These are phyloP conservation scores for Enteromius mattozi DNA, from an alignment of 2,797 vertebrate species.

Conservation along the genomic window DNA sequence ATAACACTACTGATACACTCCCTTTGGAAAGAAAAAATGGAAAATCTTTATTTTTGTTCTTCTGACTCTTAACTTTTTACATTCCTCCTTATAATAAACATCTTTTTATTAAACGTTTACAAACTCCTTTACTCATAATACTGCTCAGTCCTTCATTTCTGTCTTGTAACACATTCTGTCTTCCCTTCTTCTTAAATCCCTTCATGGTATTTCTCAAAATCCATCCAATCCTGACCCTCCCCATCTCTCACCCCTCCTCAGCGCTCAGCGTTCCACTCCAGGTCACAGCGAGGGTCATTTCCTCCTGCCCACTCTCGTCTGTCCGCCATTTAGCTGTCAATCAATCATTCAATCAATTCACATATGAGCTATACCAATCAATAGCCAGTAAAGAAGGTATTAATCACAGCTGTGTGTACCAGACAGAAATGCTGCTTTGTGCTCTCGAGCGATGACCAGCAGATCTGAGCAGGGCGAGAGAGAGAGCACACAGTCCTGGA, in stretches of 20 bases:
- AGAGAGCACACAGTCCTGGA: slow-evolving; percentile 92
- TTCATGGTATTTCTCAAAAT: not conserved
- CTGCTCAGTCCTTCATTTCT: not conserved
- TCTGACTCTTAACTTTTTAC: not conserved
- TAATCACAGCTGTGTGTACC: slow-evolving; percentile 74
- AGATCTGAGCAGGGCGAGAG: slow-evolving; percentile 95
- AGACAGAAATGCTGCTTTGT: slow-evolving; percentile 92
- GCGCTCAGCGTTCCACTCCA: slow-evolving; percentile 90
- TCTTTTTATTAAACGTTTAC: not conserved
- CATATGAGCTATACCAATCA: not conserved
- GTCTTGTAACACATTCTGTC: not conserved
- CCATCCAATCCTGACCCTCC: not conserved
- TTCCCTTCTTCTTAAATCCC: not conserved
- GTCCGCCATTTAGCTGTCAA: slow-evolving; percentile 90
- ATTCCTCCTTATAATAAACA: not conserved
- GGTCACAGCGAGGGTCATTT: slow-evolving; percentile 92
- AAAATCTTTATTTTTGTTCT: not conserved
- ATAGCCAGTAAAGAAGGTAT: not conserved
- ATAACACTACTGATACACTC: slow-evolving; percentile 90
- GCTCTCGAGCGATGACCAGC: slow-evolving; percentile 90
- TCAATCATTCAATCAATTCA: slow-evolving; percentile 4
- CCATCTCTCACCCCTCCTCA: slow-evolving; percentile 87
- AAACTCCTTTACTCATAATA: not conserved
- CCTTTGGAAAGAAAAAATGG: slow-evolving; percentile 71
- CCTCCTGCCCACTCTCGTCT: slow-evolving; percentile 87